Percentiles rank a stretch among this genome's conserved stretches.
Evolutionary conservation across 2,113 vertebrate genomes (phyloP).

Genomic region (Serilophus lunatus): DNA sequence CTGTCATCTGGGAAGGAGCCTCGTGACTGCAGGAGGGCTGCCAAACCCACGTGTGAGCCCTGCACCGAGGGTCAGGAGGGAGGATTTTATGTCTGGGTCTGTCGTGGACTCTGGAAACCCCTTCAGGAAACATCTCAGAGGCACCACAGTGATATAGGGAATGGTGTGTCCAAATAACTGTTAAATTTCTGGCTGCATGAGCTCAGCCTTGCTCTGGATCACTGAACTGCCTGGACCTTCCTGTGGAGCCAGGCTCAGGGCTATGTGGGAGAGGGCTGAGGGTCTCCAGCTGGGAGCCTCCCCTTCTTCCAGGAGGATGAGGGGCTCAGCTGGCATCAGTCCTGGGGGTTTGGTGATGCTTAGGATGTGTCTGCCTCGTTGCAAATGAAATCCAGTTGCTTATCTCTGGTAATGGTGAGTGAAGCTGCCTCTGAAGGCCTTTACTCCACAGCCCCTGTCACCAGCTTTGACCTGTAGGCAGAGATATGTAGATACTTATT

Average conservation of each 20-base stretch:
- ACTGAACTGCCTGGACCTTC: neutral
- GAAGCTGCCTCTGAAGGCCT: neutral
- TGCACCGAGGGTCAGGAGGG: no score
- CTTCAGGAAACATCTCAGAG: neutral
- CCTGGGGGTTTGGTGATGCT: neutral
- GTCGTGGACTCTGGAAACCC: accelerated
- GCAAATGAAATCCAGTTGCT: neutral
- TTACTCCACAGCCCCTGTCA: neutral
- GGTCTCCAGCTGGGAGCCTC: neutral
- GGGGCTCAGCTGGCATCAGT: neutral
- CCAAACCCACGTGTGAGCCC: accelerated
- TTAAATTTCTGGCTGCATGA: neutral
- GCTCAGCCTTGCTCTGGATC: neutral
- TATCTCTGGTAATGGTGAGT: neutral
- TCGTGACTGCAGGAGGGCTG: neutral
- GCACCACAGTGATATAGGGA: accelerated
- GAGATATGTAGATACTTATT: neutral
- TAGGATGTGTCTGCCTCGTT: neutral
- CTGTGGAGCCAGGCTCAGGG: neutral
- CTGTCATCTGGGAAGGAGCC: neutral
- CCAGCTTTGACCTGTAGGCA: neutral
- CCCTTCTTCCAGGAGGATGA: accelerated
- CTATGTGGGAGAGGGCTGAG: neutral
- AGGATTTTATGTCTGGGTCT: neutral
- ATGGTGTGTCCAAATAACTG: neutral